A percentile compares a stretch with the other conserved stretches of the same genome.
phyloP scores from a whole-genome alignment of 2,888 invertebrate genomes.

The Orthosia incerta region DNA sequence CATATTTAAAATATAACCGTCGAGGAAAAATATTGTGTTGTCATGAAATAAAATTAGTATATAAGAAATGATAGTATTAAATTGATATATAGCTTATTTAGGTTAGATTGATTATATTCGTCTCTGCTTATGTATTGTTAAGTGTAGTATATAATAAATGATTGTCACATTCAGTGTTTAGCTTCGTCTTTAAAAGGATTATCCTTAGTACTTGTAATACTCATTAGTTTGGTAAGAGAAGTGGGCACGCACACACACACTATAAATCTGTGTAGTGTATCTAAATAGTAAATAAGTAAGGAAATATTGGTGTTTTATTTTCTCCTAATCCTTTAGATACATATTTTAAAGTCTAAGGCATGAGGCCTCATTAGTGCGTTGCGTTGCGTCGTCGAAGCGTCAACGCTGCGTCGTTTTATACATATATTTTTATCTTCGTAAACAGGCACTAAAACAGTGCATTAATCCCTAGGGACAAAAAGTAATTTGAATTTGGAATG shows the following conservation, averaged over 20 bases:
- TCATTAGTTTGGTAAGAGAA: slow-evolving; percentile 81
- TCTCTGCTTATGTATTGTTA: slow-evolving; percentile 71
- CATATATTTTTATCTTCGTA: too few relatives aligned
- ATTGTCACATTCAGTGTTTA: slow-evolving; percentile 86
- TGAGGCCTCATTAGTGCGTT: too few relatives aligned
- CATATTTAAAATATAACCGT: slow-evolving; percentile 65
- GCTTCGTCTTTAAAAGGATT: slow-evolving; percentile 72
- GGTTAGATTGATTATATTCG: slow-evolving; percentile 56
- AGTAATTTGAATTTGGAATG: too few relatives aligned
- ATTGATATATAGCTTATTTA: slow-evolving; percentile 52
- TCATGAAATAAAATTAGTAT: slow-evolving; percentile 79
- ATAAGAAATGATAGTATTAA: slow-evolving; percentile 48
- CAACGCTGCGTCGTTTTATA: too few relatives aligned
- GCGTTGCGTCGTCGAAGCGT: too few relatives aligned
- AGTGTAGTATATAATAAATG: slow-evolving; percentile 59
- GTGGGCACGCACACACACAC: slow-evolving; percentile 82
- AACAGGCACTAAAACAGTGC: too few relatives aligned
- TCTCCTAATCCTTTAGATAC: background rate
- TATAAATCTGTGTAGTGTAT: slow-evolving; percentile 72
- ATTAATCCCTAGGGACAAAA: too few relatives aligned
- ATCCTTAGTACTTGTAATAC: slow-evolving; percentile 87
- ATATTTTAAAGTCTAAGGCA: background rate
- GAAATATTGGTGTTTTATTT: slow-evolving; percentile 61
- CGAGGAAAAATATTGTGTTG: slow-evolving; percentile 73
- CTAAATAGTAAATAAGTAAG: slow-evolving; percentile 63